Base-by-base conservation (phyloP, 2,888 invertebrate species). In the Scaptomyza flava region DNA sequence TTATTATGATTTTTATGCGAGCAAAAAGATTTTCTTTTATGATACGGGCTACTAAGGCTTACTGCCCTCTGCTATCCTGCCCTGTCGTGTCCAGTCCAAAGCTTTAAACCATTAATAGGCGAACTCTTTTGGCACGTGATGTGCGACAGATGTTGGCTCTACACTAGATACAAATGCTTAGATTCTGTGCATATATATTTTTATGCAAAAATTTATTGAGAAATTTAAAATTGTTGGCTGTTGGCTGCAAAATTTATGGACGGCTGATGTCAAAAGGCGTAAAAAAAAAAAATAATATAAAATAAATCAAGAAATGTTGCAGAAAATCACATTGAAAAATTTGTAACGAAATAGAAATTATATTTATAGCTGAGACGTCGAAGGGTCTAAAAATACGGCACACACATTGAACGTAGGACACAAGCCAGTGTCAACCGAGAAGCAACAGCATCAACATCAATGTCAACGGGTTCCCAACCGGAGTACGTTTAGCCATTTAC, bases 351-450 rank as follows among this genome's bases (percentile, higher is more conserved):
- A 84, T 84, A 87, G 84, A 84, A 84, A 84, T 84, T 81, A 84
- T 88, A 84, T 84, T 84, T 88, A 87, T 84, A 84, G 87, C 85
- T 67, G 82, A 81, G 87, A 84, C 87, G 85, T 84, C 84, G 84
- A 84, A 83, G 88, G 70, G 82, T 73, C 84, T 84, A 84, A 84
- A 84, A 84, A 84, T 88, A 81, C 56, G 68, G 17, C 51, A 57
- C 34, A 54, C 61, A 33, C 34, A 60, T 54, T 7, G 59, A 54
- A 43, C 23, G 17, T 7, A 33, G 36, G 36, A 60, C 52, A 59
- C 53, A 34, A 53, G 64, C 63, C n/a, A 20, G 52, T 41, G 41
- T 9, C 41, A 41, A 17, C 53, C 33, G 34, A 45, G 47, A 64
- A 70, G 65, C 77, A 76, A 73, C 72, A 65, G 77, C 72, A 53